These are phyloP conservation scores for Pharmacophagus antenor DNA, from an alignment of 2,888 invertebrate genomes.

Conservation along the genomic window DNA sequence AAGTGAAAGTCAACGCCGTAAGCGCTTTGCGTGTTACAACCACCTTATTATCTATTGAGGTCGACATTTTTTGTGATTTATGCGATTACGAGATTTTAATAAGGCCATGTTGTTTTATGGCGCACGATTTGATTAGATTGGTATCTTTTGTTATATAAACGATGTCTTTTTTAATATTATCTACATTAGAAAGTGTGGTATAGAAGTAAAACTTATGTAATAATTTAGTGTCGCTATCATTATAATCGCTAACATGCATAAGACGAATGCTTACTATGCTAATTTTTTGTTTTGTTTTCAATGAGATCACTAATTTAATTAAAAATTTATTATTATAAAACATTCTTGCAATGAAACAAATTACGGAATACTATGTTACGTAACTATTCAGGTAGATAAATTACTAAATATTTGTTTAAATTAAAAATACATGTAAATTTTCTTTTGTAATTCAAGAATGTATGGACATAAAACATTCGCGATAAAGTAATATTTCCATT, in stretches of 20 bases:
- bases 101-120: not conserved
- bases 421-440: conserved; percentile 14
- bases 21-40: conserved; percentile 68
- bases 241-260: too few relatives aligned
- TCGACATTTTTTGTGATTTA: conserved; percentile 39
- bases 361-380: too few relatives aligned
- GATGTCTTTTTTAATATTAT: not conserved
- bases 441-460: not conserved
- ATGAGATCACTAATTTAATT: too few relatives aligned
- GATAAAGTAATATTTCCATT: conserved; percentile 64
- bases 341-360: too few relatives aligned
- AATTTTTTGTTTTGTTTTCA: too few relatives aligned
- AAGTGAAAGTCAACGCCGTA: conserved; percentile 72
- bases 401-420: too few relatives aligned
- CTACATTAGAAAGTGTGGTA: not conserved
- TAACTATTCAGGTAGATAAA: not conserved
- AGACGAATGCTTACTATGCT: too few relatives aligned
- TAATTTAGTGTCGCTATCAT: too few relatives aligned
- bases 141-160: not conserved
- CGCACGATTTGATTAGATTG: not conserved
- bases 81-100: conserved; percentile 16
- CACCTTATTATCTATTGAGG: conserved; percentile 47
- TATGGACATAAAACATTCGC: conserved; percentile 34
- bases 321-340: too few relatives aligned
- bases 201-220: not conserved